Evolutionary conservation across 2,113 vertebrate genomes (phyloP).

Genomic region (Felis chaus): DNA sequence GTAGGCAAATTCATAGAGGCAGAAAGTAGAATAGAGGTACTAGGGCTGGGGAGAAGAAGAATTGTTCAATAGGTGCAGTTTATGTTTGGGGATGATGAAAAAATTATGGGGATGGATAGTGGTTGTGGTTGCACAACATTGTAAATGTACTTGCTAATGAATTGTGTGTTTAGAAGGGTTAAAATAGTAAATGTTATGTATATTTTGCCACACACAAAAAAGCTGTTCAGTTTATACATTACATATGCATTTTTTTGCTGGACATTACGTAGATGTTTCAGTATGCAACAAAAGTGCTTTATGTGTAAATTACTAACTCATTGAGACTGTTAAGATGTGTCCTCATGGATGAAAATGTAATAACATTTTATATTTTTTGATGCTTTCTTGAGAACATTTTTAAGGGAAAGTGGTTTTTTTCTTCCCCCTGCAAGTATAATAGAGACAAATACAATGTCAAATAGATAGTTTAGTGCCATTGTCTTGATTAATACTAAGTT

Average conservation of each 20-base stretch:
- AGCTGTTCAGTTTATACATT: not conserved
- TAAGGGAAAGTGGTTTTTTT: not conserved
- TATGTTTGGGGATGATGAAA: not conserved
- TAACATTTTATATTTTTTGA: not conserved
- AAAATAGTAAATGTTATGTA: not conserved
- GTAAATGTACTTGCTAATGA: not conserved
- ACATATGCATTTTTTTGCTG: not conserved
- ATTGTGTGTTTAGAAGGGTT: not conserved
- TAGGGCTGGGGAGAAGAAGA: not conserved
- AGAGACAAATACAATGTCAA: not conserved
- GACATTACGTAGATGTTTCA: not conserved
- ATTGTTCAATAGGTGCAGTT: not conserved
- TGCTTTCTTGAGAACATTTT: not conserved
- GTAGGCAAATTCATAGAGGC: not conserved
- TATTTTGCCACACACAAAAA: not conserved
- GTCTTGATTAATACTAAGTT: not conserved
- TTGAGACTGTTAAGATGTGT: not conserved
- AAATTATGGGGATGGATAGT: not conserved
- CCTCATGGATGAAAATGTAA: not conserved
- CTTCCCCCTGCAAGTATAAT: not conserved
- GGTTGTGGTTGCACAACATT: not conserved
- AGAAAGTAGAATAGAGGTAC: not conserved
- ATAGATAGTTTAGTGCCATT: not conserved
- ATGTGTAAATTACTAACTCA: not conserved
- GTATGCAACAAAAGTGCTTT: not conserved